Conservation (phyloP, 2,888 invertebrate species). For the Gandaritis pyraliata region DNA sequence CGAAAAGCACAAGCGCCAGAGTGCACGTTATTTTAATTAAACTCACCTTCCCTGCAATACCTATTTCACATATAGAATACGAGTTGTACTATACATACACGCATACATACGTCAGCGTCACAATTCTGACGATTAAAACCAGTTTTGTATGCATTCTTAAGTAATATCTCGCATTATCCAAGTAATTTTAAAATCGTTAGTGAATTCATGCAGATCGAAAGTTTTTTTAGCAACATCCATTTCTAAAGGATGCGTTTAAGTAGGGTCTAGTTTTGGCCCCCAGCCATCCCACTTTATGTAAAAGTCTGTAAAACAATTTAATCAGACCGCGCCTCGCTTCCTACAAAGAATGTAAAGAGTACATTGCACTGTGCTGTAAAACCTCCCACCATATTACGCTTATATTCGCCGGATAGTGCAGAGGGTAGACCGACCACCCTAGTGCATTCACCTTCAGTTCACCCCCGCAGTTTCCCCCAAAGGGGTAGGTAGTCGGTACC, state of each 20-base stretch:
- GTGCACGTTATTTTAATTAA: slow-evolving; percentile 30
- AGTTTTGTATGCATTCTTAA: background rate
- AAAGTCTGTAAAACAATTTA: slow-evolving; percentile 34
- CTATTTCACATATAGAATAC: slow-evolving; percentile 20
- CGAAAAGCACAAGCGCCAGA: slow-evolving; percentile 7
- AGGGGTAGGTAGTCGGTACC: slow-evolving; percentile 38
- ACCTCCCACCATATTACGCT: slow-evolving; percentile 48
- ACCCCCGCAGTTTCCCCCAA: slow-evolving; percentile 34
- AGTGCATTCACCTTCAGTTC: slow-evolving; percentile 66
- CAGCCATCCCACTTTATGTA: slow-evolving; percentile 30
- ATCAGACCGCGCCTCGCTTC: slow-evolving; percentile 44
- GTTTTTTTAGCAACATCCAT: background rate
- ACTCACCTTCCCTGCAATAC: slow-evolving; percentile 21
- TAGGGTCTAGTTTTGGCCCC: slow-evolving; percentile 13
- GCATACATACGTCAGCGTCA: background rate
- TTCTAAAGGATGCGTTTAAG: slow-evolving; percentile 2
- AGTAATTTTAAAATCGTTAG: background rate
- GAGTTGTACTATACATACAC: slow-evolving; percentile 4
- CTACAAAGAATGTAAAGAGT: slow-evolving; percentile 54
- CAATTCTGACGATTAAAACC: background rate
- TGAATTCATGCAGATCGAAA: background rate
- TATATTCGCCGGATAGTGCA: slow-evolving; percentile 49
- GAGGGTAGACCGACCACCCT: slow-evolving; percentile 44
- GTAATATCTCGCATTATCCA: background rate
- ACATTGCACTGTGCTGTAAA: slow-evolving; percentile 55